These are phyloP conservation scores for Hyalella azteca DNA, from an alignment of 2,888 invertebrate genomes.

Conservation along the genomic window DNA sequence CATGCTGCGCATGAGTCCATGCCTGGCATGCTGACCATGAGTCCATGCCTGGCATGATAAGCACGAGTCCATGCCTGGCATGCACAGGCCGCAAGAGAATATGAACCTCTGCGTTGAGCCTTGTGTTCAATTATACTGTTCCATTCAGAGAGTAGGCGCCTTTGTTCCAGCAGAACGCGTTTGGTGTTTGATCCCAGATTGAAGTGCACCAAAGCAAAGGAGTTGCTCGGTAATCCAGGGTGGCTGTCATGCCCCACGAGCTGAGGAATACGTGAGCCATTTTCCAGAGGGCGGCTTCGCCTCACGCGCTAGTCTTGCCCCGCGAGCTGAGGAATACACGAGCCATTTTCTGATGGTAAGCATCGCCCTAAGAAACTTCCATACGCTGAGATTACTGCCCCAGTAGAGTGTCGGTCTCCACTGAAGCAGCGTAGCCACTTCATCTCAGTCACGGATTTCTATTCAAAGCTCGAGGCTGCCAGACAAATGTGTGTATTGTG, in stretches of 20 bases:
- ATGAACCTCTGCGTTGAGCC: not conserved
- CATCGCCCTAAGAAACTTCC: not conserved
- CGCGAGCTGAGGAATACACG: not conserved
- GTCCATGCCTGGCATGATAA: too few species aligned
- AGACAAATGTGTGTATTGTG: conserved; percentile 33
- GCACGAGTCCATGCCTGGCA: conserved; percentile 1
- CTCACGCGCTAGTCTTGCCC: too few species aligned
- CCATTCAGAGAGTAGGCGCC: not conserved
- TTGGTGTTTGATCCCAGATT: conserved; percentile 5
- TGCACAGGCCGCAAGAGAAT: not conserved
- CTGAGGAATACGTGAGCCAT: not conserved
- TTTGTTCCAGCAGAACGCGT: not conserved
- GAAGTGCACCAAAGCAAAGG: not conserved
- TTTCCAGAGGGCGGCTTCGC: too few species aligned
- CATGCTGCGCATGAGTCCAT: too few species aligned
- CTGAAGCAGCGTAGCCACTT: not conserved
- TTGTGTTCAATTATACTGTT: not conserved
- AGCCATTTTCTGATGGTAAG: not conserved
- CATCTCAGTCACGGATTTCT: conserved; percentile 23
- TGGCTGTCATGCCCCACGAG: too few species aligned
- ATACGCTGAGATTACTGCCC: not conserved
- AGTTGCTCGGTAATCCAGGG: too few species aligned
- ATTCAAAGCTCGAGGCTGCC: not conserved
- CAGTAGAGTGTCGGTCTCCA: not conserved
- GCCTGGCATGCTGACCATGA: too few species aligned